A percentile compares a stretch with the other conserved stretches of the same genome.
phyloP scores from a whole-genome alignment of 2,888 invertebrate genomes.

The Drosophila subsilvestris region DNA sequence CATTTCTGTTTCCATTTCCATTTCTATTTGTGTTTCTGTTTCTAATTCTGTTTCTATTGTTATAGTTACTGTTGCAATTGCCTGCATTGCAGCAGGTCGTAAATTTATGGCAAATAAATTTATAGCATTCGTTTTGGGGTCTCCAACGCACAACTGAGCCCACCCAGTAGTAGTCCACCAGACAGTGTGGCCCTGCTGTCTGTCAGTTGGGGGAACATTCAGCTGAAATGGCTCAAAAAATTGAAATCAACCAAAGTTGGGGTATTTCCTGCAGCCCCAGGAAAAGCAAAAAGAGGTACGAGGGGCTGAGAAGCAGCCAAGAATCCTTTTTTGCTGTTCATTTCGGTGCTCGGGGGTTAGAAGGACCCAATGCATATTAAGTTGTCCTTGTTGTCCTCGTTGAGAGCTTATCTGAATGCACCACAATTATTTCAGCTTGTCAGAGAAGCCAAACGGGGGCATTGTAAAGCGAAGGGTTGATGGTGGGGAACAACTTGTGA shows the following conservation, averaged over 20 bases:
- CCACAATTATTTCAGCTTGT: slow-evolving; percentile 75
- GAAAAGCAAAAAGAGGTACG: neutral
- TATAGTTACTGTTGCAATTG: slow-evolving; percentile 46
- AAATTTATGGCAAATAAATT: slow-evolving; percentile 76
- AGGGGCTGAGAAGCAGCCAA: neutral
- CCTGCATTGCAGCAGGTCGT: slow-evolving; percentile 72
- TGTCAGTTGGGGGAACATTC: slow-evolving; percentile 35
- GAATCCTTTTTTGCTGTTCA: slow-evolving; percentile 20
- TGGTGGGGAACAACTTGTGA: slow-evolving; percentile 53
- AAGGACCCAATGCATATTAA: slow-evolving; percentile 60
- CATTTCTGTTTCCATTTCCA: no score
- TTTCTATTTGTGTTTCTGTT: slow-evolving; percentile 1
- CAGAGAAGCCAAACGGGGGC: slow-evolving; percentile 40
- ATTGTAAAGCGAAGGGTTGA: neutral
- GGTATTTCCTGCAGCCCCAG: slow-evolving; percentile 14
- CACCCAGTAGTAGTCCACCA: neutral
- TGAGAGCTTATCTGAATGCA: slow-evolving; percentile 72
- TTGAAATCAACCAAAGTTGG: slow-evolving; percentile 54
- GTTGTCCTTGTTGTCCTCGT: slow-evolving; percentile 62
- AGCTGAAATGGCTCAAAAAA: slow-evolving; percentile 51
- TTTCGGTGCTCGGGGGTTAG: neutral
- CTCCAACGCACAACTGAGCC: neutral
- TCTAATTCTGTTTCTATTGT: neutral
- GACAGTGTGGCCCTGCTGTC: slow-evolving; percentile 15
- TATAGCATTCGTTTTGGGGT: slow-evolving; percentile 58